A percentile compares a stretch with the other conserved stretches of the same genome.
Conservation (phyloP, 1,140 invertebrate species). For the Polypedilum pembai region DNA sequence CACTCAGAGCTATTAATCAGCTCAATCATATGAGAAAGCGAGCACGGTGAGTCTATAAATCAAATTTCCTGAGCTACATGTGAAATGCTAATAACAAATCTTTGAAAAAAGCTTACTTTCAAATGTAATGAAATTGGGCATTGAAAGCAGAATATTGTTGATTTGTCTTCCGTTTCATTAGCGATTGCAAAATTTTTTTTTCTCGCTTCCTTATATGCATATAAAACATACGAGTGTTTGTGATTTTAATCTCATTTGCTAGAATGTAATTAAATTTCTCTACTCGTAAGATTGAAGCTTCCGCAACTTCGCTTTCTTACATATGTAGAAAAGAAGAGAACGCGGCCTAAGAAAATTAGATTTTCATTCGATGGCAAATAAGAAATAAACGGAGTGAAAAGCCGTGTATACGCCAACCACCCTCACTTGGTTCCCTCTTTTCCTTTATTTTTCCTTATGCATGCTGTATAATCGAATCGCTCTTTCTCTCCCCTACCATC, state of each 20-base stretch:
- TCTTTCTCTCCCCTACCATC: too few relatives aligned
- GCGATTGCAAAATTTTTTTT: neutral
- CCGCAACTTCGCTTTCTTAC: neutral
- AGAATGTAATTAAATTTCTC: conserved; percentile 20
- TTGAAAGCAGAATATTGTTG: neutral
- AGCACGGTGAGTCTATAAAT: neutral
- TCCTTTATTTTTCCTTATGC: too few relatives aligned
- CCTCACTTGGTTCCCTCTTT: neutral
- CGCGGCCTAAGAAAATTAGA: neutral
- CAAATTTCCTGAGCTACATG: neutral
- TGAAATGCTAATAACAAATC: neutral
- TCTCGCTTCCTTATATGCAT: neutral
- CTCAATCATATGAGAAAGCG: conserved; percentile 5
- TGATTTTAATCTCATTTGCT: conserved; percentile 23
- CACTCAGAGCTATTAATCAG: conserved; percentile 2
- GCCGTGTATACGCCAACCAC: neutral
- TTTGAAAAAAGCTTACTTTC: neutral
- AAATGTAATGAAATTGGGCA: neutral
- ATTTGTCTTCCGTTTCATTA: neutral
- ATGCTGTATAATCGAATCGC: neutral
- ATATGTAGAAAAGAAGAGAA: neutral
- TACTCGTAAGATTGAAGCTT: neutral
- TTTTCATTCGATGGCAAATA: neutral
- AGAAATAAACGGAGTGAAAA: neutral
- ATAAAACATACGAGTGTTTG: neutral